Conservation (phyloP, 2,113 vertebrate genomes). For the Gulo gulo region DNA sequence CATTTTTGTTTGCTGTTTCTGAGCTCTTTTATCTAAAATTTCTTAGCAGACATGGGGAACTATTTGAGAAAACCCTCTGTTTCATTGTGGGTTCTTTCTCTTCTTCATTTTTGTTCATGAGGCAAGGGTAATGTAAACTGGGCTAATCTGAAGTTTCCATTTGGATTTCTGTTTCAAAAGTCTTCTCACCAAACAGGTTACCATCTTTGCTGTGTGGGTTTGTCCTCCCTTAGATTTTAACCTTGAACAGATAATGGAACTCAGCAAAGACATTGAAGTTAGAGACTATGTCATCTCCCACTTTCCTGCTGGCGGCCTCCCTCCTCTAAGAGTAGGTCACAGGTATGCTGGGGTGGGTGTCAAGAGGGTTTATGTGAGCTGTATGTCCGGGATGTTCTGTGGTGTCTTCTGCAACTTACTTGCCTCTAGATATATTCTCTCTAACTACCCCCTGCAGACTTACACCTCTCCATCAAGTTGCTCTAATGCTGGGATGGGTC, state of each 20-base stretch:
- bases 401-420: background rate
- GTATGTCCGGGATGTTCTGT: background rate
- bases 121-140: background rate
- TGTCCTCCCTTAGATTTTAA: background rate
- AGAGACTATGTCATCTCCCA: background rate
- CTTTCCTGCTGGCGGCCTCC: background rate
- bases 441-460: background rate
- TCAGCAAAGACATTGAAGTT: background rate
- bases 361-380: background rate
- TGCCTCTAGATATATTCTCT: background rate
- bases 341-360: background rate
- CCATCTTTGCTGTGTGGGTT: background rate
- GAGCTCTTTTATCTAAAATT: background rate
- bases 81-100: background rate
- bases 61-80: background rate
- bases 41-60: background rate
- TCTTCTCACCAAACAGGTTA: background rate
- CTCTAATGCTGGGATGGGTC: fast-evolving
- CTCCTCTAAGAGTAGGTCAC: background rate
- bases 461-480: background rate
- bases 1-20: background rate
- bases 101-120: background rate
- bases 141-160: background rate
- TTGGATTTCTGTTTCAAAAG: background rate
- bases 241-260: background rate